These are phyloP conservation scores for Pelobates fuscus DNA, from an alignment of 2,113 vertebrate species.

Conservation along the genomic window DNA sequence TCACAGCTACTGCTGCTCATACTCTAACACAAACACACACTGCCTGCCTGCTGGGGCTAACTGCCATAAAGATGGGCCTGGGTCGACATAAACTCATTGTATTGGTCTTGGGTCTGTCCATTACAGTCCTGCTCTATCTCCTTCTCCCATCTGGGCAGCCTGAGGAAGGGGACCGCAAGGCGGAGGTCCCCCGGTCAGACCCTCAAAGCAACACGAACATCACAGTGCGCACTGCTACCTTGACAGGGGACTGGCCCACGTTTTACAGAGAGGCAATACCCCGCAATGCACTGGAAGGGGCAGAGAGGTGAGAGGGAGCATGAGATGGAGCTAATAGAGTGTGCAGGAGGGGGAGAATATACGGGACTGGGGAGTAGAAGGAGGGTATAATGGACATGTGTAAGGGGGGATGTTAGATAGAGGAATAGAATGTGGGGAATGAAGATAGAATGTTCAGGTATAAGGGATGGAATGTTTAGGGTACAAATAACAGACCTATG, in stretches of 20 bases:
- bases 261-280: constrained; percentile 87
- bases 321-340: not conserved
- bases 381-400: too few species aligned
- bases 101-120: constrained; percentile 76
- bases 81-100: constrained; percentile 74
- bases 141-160: constrained; percentile 75
- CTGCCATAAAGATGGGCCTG: constrained; percentile 55
- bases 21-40: too few species aligned
- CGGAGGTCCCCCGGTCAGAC: constrained; percentile 57
- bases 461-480: not conserved
- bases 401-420: too few species aligned
- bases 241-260: constrained; percentile 73
- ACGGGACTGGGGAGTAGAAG: too few species aligned
- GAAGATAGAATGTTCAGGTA: too few species aligned
- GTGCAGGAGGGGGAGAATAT: not conserved
- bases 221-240: constrained; percentile 64
- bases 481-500: not conserved
- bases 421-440: too few species aligned
- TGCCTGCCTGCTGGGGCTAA: not conserved
- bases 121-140: constrained; percentile 80
- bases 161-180: constrained; percentile 56
- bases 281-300: constrained; percentile 58
- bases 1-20: too few species aligned
- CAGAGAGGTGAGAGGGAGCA: constrained; percentile 70
- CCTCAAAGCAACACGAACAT: constrained; percentile 67